Percentiles rank a stretch among this genome's conserved stretches.
These are phyloP conservation scores for Tinamus guttatus DNA, from an alignment of 2,113 vertebrate genomes.

Conservation along the genomic window DNA sequence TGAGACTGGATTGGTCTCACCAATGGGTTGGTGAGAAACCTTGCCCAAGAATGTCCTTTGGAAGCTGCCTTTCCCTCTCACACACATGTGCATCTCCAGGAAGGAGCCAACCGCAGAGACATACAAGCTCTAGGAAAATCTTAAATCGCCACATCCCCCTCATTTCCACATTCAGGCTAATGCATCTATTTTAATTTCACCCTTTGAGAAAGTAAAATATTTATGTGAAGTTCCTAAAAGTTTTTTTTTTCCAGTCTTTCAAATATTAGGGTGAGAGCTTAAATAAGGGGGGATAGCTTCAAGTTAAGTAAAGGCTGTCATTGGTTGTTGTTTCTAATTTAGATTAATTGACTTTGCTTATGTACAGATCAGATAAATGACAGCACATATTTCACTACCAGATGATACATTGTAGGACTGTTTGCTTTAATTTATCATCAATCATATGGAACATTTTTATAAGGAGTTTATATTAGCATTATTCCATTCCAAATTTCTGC, in stretches of 20 bases:
- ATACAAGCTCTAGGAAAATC: neutral
- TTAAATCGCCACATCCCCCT: neutral
- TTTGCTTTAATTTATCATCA: conserved; percentile 60
- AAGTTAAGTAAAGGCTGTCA: neutral
- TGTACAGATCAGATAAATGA: conserved; percentile 42
- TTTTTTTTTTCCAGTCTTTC: neutral
- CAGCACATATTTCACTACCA: conserved; percentile 55
- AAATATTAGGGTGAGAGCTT: neutral
- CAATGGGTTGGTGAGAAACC: neutral
- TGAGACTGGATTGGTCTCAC: neutral
- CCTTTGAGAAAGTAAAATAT: neutral
- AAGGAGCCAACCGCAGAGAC: neutral
- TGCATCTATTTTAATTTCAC: neutral
- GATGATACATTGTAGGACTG: conserved; percentile 52
- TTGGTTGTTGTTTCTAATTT: neutral
- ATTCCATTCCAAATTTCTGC: conserved; percentile 66
- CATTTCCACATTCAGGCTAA: neutral
- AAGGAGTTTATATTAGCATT: conserved; percentile 74
- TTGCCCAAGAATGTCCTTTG: neutral
- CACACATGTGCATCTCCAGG: neutral
- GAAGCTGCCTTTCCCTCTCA: neutral
- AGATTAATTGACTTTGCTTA: conserved; percentile 35
- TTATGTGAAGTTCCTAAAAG: neutral
- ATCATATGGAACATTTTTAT: conserved; percentile 55
- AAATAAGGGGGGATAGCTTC: neutral